A percentile compares a stretch with the other conserved stretches of the same genome.
These are phyloP conservation scores for Pammene fasciana DNA, from an alignment of 2,888 invertebrate species.

Conservation along the genomic window DNA sequence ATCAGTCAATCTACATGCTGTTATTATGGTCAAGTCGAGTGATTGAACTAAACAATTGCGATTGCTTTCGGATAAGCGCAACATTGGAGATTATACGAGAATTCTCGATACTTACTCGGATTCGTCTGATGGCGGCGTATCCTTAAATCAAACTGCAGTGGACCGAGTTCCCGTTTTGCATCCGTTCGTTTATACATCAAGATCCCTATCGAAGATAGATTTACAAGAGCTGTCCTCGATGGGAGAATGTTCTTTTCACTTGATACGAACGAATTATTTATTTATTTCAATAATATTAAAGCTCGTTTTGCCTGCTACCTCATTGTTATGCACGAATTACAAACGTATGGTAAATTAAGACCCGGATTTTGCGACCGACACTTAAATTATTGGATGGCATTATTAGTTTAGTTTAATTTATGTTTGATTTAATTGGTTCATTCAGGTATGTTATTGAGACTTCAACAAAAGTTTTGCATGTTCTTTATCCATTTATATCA, in stretches of 20 bases:
- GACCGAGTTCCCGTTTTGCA: constrained; percentile 76
- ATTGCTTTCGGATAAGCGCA: constrained; percentile 67
- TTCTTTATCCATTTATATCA: background rate
- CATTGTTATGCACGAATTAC: constrained; percentile 29
- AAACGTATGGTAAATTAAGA: constrained; percentile 35
- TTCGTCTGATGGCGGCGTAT: constrained; percentile 61
- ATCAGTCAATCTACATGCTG: constrained; percentile 56
- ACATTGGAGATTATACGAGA: constrained; percentile 57
- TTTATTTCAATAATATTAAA: constrained; percentile 63
- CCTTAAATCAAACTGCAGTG: constrained; percentile 75
- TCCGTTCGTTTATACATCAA: constrained; percentile 79
- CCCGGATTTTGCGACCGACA: constrained; percentile 43
- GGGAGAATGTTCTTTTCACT: constrained; percentile 65
- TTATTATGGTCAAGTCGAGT: constrained; percentile 48
- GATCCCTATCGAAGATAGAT: constrained; percentile 81
- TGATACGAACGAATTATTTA: constrained; percentile 70
- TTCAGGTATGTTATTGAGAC: constrained; percentile 15
- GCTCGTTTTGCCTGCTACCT: constrained; percentile 48
- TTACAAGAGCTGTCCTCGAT: constrained; percentile 78
- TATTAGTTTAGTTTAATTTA: constrained; percentile 44
- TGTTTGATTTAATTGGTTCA: constrained; percentile 30
- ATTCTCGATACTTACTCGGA: constrained; percentile 56
- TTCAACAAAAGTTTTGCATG: constrained; percentile 1
- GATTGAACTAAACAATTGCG: constrained; percentile 70
- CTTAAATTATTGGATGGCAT: constrained; percentile 46